Percentiles rank a stretch among this genome's conserved stretches.
phyloP scores from a whole-genome alignment of 1,140 invertebrate species.

The Hylyphantes graminicola region DNA sequence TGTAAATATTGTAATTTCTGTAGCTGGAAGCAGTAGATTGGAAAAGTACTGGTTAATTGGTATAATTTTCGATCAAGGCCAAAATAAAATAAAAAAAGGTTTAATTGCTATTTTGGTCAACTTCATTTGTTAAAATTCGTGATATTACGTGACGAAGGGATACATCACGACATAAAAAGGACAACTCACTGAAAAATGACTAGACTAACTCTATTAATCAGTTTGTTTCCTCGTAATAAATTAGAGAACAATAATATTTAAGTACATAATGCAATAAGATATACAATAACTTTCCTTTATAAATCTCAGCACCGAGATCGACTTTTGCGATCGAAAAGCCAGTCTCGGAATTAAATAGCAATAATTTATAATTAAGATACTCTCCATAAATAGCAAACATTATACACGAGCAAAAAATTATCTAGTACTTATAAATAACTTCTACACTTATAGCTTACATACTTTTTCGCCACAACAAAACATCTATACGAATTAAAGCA shows the following conservation, averaged over 20 bases:
- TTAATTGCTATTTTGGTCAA: conserved; percentile 29
- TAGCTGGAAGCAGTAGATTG: neutral
- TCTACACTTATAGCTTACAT: conserved; percentile 42
- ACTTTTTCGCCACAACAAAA: conserved; percentile 53
- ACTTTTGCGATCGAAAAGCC: neutral
- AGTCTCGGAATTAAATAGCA: conserved; percentile 42
- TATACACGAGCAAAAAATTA: conserved; percentile 52
- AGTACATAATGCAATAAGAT: conserved; percentile 53
- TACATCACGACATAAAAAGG: conserved; percentile 44
- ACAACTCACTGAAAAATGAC: conserved; percentile 55
- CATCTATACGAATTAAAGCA: conserved; percentile 57
- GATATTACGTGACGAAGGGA: conserved; percentile 34
- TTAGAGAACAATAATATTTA: conserved; percentile 53
- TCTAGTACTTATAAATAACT: conserved; percentile 43
- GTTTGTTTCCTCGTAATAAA: conserved; percentile 38
- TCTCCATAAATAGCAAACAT: conserved; percentile 58
- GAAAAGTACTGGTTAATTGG: conserved; percentile 45
- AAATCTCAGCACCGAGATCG: conserved; percentile 22
- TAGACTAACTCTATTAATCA: conserved; percentile 40
- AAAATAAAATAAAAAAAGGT: neutral
- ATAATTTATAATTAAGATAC: conserved; percentile 35
- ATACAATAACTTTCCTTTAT: conserved; percentile 46
- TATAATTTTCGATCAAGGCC: conserved; percentile 23
- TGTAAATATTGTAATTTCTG: neutral
- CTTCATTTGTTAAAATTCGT: neutral